Percentiles rank a stretch among this genome's conserved stretches.
These are phyloP conservation scores for Nylanderia fulva DNA, from an alignment of 1,140 invertebrate genomes.

Conservation along the genomic window DNA sequence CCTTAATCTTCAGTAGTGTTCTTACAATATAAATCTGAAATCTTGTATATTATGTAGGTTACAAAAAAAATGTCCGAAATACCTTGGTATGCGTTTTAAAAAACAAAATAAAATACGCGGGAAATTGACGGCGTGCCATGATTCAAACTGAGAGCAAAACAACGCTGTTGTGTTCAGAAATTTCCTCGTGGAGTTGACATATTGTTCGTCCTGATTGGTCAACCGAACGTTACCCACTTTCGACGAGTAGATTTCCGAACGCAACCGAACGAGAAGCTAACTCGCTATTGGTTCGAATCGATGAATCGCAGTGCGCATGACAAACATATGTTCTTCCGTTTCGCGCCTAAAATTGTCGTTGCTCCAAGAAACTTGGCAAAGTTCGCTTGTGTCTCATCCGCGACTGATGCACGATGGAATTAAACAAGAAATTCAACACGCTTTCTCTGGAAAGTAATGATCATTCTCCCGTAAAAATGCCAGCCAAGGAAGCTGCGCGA, in stretches of 20 bases:
- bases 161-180: too few species aligned
- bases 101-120: not conserved
- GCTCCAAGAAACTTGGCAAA: not conserved
- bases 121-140: too few species aligned
- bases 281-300: not conserved
- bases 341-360: constrained; percentile 33
- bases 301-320: not conserved
- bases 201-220: too few species aligned
- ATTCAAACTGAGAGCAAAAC: too few species aligned
- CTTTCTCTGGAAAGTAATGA: not conserved
- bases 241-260: not conserved
- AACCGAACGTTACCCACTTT: too few species aligned
- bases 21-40: too few species aligned
- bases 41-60: too few species aligned
- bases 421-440: not conserved
- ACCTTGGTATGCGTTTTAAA: too few species aligned
- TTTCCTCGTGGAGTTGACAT: too few species aligned
- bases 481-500: constrained; percentile 36
- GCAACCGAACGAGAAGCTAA: not conserved
- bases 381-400: not conserved
- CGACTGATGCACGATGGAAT: not conserved
- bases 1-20: too few species aligned
- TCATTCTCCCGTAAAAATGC: constrained; percentile 16
- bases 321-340: constrained; percentile 32
- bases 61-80: not conserved